Conservation (phyloP, 2,113 vertebrate species). For the Phasianus colchicus region DNA sequence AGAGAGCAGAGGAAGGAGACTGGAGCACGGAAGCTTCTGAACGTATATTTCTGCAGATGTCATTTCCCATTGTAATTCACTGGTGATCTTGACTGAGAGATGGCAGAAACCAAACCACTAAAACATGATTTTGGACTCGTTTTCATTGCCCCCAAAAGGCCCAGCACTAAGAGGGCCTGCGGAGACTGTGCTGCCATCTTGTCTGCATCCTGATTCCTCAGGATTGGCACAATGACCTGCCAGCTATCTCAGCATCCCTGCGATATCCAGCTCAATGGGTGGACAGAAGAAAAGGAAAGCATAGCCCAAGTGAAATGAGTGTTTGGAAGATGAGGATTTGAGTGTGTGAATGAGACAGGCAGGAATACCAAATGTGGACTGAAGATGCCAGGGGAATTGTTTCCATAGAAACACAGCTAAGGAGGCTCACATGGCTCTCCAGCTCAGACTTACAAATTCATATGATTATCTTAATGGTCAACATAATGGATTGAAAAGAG, state of each 20-base stretch:
- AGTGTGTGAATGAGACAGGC: constrained; percentile 31
- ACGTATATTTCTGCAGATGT: not conserved
- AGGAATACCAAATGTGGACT: constrained; percentile 62
- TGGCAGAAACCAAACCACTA: not conserved
- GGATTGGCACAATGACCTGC: not conserved
- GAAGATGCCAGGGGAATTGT: constrained; percentile 65
- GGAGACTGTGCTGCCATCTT: not conserved
- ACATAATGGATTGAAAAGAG: constrained; percentile 35
- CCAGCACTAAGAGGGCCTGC: not conserved
- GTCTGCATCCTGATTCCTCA: not conserved
- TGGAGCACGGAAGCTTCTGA: not conserved
- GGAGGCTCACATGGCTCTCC: constrained; percentile 47
- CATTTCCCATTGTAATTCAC: not conserved
- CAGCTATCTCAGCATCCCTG: not conserved
- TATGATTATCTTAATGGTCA: constrained; percentile 65
- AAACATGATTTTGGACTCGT: not conserved
- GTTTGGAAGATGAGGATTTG: not conserved
- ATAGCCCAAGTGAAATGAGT: not conserved
- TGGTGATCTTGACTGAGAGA: not conserved
- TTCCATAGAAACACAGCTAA: constrained; percentile 70
- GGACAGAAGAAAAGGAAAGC: not conserved
- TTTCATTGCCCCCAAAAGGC: not conserved
- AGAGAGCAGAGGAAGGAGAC: not conserved
- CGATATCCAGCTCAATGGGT: not conserved
- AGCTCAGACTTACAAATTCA: constrained; percentile 54